Evolutionary conservation across 2,797 vertebrate species (phyloP), one percentile per base, ranked within the genome.

Genomic region (Pristis pectinata): DNA sequence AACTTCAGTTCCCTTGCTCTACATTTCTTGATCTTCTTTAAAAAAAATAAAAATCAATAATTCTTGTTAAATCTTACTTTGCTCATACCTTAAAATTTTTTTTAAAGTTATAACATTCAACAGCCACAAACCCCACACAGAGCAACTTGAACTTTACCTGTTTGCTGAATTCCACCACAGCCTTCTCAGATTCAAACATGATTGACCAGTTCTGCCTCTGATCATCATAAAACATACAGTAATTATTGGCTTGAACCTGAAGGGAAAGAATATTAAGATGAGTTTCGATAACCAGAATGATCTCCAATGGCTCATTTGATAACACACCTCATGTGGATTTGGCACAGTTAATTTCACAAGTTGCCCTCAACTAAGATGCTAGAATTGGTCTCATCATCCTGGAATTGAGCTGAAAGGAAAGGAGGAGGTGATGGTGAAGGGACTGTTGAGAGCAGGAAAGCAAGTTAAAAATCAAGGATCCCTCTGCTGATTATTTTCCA

Each of bases 201-300:
- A 99, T 96, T 17, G 99, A 99, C 99, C 99, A 99, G 96, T 98
- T 99, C 96, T 99, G 99, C 94, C 98, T 97, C 96, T 98, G 98
- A 95, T 99, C 99, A 94, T 99, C 99, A 30, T 99, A 99, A 96
- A 99, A 99, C 0, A 98, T 98, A 95, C 97, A 98, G 95, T 99
- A 99, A 96, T 98, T 98, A 97, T 98, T 98, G 91, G 97, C 97
- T 67, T 98, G 98, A 93, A 99, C 98, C 99, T 99, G 96, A 27
- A 70, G 7, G 30, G 92, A 76, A 76, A 19, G 22, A 56, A 94
- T 11, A 56, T 76, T 67, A 11, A 59, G 34, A 87, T 91, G 61
- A 61, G 59, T 64, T 91, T 37, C 59, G 83, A 59, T n/a, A n/a
- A 61, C 15, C 87, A 41, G 59, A 64, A 22, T 67, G 7, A 64